Percentiles rank a stretch among this genome's conserved stretches.
Evolutionary conservation across 2,113 vertebrate genomes (phyloP).

Genomic region (Alces alces): DNA sequence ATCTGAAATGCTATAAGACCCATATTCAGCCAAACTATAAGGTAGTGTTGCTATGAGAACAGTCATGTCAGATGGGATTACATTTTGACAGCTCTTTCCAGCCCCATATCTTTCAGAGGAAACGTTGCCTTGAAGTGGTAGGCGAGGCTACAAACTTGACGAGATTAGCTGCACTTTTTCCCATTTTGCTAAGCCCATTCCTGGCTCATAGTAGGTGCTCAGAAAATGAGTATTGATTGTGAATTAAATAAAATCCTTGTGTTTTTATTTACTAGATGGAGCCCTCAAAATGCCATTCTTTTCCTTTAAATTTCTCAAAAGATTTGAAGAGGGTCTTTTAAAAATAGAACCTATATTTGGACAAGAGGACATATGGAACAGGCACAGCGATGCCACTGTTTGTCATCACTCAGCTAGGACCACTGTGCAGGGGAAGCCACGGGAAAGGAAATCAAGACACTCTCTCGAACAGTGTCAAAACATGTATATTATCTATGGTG

Average conservation of each 20-base stretch:
- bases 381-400: not conserved
- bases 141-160: not conserved
- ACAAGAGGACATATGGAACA: not conserved
- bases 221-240: not conserved
- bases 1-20: slow-evolving; percentile 39
- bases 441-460: not conserved
- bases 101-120: not conserved
- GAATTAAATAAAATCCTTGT: not conserved
- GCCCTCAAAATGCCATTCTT: not conserved
- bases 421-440: not conserved
- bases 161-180: not conserved
- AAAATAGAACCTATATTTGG: not conserved
- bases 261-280: not conserved
- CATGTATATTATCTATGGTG: too few relatives aligned
- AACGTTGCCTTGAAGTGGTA: not conserved
- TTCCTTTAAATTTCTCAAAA: not conserved
- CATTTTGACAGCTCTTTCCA: slow-evolving; percentile 50
- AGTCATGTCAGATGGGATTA: slow-evolving; percentile 32
- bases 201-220: not conserved
- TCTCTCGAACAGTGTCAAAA: too few relatives aligned
- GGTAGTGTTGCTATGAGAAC: slow-evolving; percentile 54
- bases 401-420: not conserved
- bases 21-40: slow-evolving; percentile 56
- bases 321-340: not conserved
- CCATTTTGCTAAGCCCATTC: not conserved